Evolutionary conservation across 2,888 invertebrate genomes (phyloP), one percentile per base, ranked within the genome.

Genomic region (Dynastes maya): DNA sequence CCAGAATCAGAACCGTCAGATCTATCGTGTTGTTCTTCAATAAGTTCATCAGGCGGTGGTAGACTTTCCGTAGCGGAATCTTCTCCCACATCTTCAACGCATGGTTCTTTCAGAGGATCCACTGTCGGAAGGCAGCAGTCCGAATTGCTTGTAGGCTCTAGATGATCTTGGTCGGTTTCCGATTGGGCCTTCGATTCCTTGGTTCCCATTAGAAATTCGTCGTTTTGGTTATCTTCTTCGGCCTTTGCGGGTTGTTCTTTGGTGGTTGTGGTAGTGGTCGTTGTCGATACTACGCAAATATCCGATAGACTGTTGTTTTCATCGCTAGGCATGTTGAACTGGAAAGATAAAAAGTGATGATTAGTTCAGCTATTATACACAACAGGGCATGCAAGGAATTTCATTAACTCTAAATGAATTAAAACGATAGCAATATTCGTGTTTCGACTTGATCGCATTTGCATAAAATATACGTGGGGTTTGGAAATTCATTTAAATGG

Each of bases 1-100:
- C 96, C 96, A 0, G 95, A 96, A 88, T 96, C 96, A 75, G 96
- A 96, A 8, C 95, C 95, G 86, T 96, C 95, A 61, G 95, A 95
- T 77, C 95, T 91, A 80, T 92, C 92, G 85, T 92, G 92, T 49
- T 88, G 91, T 85, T 92, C 92, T 86, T 92, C 92, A 70, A 85
- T 84, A 81, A 89, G 87, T 79, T 92, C 91, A 82, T 85, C 87
- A 78, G 91, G 90, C 13, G 92, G 89, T 2, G 92, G 92, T 65
- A 92, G 86, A 83, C 92, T 92, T 81, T 92, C 92, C 27, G 92
- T 90, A 13, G 92, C 92, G 0, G 92, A 92, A 86, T 92, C 92
- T 85, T 92, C 92, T 83, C 91, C 92, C 9, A 61, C 74, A 22
- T 78, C 80, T 37, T 78, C 77, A 22, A 70, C 58, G 37, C 58